phyloP scores from a whole-genome alignment of 2,797 vertebrate genomes.

The Diglossa cyanea region DNA sequence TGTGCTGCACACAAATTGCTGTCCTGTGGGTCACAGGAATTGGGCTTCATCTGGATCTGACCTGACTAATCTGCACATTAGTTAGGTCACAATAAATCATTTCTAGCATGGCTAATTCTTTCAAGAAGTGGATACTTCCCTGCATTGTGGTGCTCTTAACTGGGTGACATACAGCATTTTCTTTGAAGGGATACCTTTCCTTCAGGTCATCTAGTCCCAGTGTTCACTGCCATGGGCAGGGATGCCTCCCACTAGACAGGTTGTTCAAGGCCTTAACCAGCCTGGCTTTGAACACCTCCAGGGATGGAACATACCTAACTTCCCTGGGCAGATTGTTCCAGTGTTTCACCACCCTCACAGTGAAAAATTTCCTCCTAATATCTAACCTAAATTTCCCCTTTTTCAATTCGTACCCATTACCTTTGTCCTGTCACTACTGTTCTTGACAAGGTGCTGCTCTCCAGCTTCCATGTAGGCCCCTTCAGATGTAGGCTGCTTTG shows the following conservation, averaged over 20 bases:
- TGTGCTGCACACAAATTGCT: background rate
- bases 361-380: background rate
- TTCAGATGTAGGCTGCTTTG: background rate
- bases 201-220: background rate
- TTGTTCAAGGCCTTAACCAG: background rate
- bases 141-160: background rate
- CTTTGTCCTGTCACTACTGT: background rate
- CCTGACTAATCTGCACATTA: background rate
- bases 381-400: background rate
- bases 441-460: background rate
- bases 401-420: background rate
- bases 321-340: background rate
- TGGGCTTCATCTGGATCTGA: background rate
- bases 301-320: background rate
- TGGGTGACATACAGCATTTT: background rate
- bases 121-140: background rate
- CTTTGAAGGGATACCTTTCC: background rate
- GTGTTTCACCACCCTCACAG: background rate
- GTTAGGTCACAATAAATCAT: background rate
- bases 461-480: background rate
- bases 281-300: background rate
- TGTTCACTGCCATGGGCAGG: background rate
- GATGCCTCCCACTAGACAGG: background rate
- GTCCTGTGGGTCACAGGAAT: accelerated
- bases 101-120: background rate